These are phyloP conservation scores for Gadus chalcogrammus DNA, from an alignment of 2,113 vertebrate species.

Conservation along the genomic window DNA sequence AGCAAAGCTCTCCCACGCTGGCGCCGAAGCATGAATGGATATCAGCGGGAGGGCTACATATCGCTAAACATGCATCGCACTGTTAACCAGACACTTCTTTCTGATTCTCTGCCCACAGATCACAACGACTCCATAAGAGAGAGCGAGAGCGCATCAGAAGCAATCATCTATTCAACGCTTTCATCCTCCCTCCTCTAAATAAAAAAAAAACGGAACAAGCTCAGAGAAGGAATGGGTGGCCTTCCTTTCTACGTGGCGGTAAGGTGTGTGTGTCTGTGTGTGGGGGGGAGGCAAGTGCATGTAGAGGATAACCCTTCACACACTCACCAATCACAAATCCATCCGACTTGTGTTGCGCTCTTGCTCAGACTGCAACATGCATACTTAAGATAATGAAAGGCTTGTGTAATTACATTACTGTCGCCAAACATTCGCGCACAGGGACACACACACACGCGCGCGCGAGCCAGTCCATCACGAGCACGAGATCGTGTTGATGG, in stretches of 20 bases:
- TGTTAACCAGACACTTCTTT: slow-evolving; percentile 25
- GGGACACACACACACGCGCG: no score
- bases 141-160: slow-evolving; percentile 8
- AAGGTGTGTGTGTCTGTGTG: no score
- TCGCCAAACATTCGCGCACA: neutral
- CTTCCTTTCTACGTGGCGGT: no score
- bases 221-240: no score
- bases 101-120: slow-evolving; percentile 32
- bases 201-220: no score
- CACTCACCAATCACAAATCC: neutral
- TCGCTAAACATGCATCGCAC: slow-evolving; percentile 34
- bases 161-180: slow-evolving; percentile 8
- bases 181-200: neutral
- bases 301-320: neutral
- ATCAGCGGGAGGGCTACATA: slow-evolving; percentile 17
- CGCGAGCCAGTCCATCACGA: no score
- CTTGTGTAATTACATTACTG: slow-evolving; percentile 29
- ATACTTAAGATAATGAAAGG: slow-evolving; percentile 20
- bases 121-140: slow-evolving; percentile 2
- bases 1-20: no score
- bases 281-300: no score
- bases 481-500: no score
- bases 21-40: slow-evolving; percentile 13
- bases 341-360: no score
- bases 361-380: no score